Percentiles rank a stretch among this genome's conserved stretches.
These are phyloP conservation scores for Harpalus rufipes DNA, from an alignment of 2,888 invertebrate species.

Conservation along the genomic window DNA sequence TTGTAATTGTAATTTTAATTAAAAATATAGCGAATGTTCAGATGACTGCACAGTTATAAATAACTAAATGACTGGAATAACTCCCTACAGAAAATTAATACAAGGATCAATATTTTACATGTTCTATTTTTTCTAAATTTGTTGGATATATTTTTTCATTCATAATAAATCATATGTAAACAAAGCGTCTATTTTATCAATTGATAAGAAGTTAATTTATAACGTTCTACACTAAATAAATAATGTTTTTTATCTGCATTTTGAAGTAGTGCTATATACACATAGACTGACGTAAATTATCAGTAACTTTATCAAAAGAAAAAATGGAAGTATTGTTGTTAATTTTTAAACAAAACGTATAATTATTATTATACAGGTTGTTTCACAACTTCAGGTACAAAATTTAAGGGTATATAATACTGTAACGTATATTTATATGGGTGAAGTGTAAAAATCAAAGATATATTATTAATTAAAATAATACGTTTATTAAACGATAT, in stretches of 20 bases:
- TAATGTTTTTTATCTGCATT: slow-evolving; percentile 35
- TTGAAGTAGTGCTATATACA: slow-evolving; percentile 31
- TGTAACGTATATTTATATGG: too few species aligned
- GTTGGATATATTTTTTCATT: slow-evolving; percentile 28
- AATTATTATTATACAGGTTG: too few species aligned
- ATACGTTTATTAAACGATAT: too few species aligned
- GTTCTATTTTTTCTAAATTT: slow-evolving; percentile 15
- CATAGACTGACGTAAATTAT: slow-evolving; percentile 7
- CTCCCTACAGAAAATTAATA: neutral
- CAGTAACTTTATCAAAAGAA: neutral
- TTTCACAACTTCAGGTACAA: too few species aligned
- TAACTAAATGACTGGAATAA: neutral
- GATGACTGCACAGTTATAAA: neutral
- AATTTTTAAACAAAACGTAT: too few species aligned
- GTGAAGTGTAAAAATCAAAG: too few species aligned
- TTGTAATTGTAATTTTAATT: neutral
- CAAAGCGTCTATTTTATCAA: slow-evolving; percentile 37
- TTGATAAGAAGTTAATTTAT: slow-evolving; percentile 50
- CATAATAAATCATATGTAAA: slow-evolving; percentile 16
- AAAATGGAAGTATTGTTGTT: neutral
- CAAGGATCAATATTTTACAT: neutral
- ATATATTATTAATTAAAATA: too few species aligned
- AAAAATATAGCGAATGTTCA: neutral
- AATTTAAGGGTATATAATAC: too few species aligned
- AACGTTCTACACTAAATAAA: slow-evolving; percentile 47